phyloP scores from a whole-genome alignment of 2,113 vertebrate genomes.

The Jacana jacana region DNA sequence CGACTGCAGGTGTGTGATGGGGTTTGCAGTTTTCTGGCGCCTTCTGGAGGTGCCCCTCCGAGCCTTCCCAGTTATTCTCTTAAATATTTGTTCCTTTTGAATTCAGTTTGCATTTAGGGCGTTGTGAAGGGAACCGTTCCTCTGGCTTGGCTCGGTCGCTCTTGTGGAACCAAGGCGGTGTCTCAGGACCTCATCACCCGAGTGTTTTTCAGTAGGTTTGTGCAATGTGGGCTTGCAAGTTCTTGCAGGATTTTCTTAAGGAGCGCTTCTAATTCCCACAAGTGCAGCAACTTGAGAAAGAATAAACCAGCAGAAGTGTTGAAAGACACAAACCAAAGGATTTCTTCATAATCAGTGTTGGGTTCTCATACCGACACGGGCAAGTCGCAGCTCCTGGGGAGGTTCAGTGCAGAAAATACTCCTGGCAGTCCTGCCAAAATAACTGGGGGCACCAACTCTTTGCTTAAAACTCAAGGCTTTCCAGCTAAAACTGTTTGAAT shows the following conservation, averaged over 20 bases:
- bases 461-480: neutral
- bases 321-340: conserved; percentile 21
- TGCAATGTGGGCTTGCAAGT: neutral
- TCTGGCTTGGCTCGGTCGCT: neutral
- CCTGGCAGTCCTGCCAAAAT: neutral
- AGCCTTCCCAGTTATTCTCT: neutral
- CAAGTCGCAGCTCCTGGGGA: neutral
- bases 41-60: neutral
- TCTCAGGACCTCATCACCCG: rapidly evolving
- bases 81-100: neutral
- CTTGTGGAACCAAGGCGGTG: rapidly evolving
- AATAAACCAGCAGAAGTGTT: neutral
- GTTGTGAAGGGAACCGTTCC: neutral
- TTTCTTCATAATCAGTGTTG: neutral
- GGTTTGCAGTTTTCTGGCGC: neutral
- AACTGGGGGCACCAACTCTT: neutral
- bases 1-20: rapidly evolving
- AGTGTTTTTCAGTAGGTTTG: neutral
- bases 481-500: neutral
- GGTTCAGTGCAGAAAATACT: neutral
- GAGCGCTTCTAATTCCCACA: neutral
- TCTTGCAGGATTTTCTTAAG: neutral
- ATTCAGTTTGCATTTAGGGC: neutral
- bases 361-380: neutral
- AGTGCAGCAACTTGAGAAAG: neutral